Base-by-base conservation (phyloP, 2,888 invertebrate genomes). In the Listrodromus nycthemerus region DNA sequence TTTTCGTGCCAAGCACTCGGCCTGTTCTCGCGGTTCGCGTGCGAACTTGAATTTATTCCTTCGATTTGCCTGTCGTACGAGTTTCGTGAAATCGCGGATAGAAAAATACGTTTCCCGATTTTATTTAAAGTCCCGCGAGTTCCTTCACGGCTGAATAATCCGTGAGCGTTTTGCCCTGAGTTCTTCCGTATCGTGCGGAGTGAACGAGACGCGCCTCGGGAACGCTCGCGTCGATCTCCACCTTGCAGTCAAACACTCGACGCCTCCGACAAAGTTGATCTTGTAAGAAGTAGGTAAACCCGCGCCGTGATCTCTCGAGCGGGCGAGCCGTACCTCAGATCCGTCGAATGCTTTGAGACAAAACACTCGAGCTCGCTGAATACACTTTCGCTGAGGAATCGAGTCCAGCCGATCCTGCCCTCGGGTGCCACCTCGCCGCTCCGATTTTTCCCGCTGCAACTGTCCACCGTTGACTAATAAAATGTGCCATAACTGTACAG, bases 311-410 rank as follows among this genome's bases (percentile, higher is more conserved):
- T 70, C 45, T 19, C 33, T 19, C 48, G 50, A 48, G 50, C 33
- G n/a, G 48, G 30, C 33, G 21, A n/a, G 24, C 41, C 24, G 52
- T 45, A 58, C 58, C 21, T 69, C 13, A 24, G 48, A 55, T 27
- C 41, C 52, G 45, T 41, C 61, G 61, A 79, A 69, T 83, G 73
- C 45, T 85, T 85, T 77, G 70, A 61, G 45, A 85, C 70, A 71
- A 78, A 81, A 78, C 61, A 81, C 74, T 81, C 55, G 45, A 55
- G 30, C 70, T 65, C 33, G 45, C 19, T n/a, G 75, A 70, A 63
- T 55, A 81, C 19, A 78, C 69, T 58, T 50, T 69, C 70, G 55
- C 61, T 30, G 61, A 61, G 77, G 37, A 70, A 70, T 70, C 77
- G 37, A 70, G 33, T 50, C 21, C 50, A 24, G 70, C 37, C 77